Evolutionary conservation across 2,113 vertebrate genomes (phyloP), one percentile per base, ranked within the genome.

Genomic region (Sapajus apella): DNA sequence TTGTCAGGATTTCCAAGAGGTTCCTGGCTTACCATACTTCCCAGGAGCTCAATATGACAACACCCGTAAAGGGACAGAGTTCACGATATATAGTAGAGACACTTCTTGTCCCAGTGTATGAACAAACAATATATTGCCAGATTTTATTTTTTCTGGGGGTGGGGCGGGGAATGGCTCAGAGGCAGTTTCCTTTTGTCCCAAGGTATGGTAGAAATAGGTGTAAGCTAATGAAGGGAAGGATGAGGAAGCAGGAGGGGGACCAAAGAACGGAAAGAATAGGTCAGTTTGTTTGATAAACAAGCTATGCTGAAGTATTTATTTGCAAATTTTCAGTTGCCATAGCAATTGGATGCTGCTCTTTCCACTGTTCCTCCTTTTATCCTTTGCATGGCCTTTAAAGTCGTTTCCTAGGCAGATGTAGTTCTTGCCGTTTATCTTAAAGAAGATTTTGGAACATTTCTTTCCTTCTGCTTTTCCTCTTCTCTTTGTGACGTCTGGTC

Each of bases 261-360:
- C 40, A 61, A 94, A 90, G 70, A 97, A 96, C 0, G 14, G 90
- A 90, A 95, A 96, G 91, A 95, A 93, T 52, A 90, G 50, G 50
- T 90, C 73, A 95, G 77, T 92, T 92, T 95, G 88, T 85, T 94
- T 20, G 50, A 96, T 95, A 98, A 97, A n/a, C 87, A 96, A 94
- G 72, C 88, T 98, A 97, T 94, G 90, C 90, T 97, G 96, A 98
- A 98, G 96, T 97, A 97, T 98, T 98, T 98, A 95, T 98, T 98
- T 98, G 98, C 95, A 98, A 98, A 97, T 97, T 95, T 97, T 96
- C 75, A 68, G 98, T 98, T 98, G 98, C 97, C 98, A 98, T 98
- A 98, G 98, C 20, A 94, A 98, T 98, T 97, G 92, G 97, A 97
- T 97, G 84, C 97, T 96, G 89, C 90, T 97, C 90, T 96, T 97